These are phyloP conservation scores for Acestrorhynchus altus DNA, from an alignment of 2,797 vertebrate genomes.

Conservation along the genomic window DNA sequence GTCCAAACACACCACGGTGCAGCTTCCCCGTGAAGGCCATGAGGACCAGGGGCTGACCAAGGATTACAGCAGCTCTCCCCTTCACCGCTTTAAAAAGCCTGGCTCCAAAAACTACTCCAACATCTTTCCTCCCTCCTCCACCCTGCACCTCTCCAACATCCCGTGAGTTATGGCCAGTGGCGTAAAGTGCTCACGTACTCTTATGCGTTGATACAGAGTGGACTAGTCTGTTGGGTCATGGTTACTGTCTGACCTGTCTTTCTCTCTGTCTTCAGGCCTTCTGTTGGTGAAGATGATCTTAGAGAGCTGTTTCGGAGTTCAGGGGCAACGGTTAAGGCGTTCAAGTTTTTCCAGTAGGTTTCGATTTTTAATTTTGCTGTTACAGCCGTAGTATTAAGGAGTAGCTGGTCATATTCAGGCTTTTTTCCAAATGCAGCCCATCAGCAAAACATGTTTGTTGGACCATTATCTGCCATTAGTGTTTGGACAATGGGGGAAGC, in stretches of 20 bases:
- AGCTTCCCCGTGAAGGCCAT: constrained; percentile 92
- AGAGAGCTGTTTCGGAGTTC: constrained; percentile 89
- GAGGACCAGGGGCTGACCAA: constrained; percentile 96
- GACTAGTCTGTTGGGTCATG: too few relatives aligned
- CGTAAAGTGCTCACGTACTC: too few relatives aligned
- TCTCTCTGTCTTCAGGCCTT: constrained; percentile 75
- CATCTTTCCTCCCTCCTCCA: constrained; percentile 96
- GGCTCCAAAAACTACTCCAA: constrained; percentile 99
- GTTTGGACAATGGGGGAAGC: too few relatives aligned
- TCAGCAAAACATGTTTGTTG: not conserved
- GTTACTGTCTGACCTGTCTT: not conserved
- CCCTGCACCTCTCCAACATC: constrained; percentile 96
- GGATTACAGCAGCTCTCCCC: constrained; percentile 90
- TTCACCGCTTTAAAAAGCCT: constrained; percentile 97
- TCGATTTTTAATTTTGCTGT: not conserved
- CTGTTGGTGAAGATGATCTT: constrained; percentile 92
- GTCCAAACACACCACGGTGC: constrained; percentile 95
- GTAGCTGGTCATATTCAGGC: not conserved
- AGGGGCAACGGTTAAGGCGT: constrained; percentile 91
- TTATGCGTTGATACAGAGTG: too few relatives aligned
- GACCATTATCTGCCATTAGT: too few relatives aligned
- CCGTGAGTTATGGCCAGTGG: constrained; percentile 87
- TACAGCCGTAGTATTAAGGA: not conserved
- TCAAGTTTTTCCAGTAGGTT: constrained; percentile 99
- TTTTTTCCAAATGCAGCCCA: not conserved